Base-by-base conservation (phyloP, 2,888 invertebrate genomes). In the Tethea ocularis region DNA sequence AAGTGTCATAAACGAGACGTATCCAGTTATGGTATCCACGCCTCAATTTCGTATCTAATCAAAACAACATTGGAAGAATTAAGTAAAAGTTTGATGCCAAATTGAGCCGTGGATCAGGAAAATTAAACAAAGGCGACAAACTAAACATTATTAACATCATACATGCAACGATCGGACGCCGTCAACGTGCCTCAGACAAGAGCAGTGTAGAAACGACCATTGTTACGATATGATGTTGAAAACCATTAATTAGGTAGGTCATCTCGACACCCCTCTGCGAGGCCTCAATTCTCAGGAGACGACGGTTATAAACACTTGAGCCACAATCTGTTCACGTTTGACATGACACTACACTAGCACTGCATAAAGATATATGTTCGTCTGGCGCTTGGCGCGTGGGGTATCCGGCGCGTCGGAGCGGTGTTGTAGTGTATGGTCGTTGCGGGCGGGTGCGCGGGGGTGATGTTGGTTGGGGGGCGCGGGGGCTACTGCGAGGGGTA, bases 401-500 rank as follows among this genome's bases (percentile, higher is more conserved):
- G 41, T 56, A 38, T 38, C 46, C 53, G 53, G 57, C n/a, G n/a
- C n/a, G n/a, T n/a, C n/a, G n/a, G n/a, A n/a, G n/a, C n/a, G n/a
- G n/a, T n/a, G n/a, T n/a, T n/a, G n/a, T n/a, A n/a, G n/a, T n/a
- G n/a, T n/a, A n/a, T n/a, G n/a, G n/a, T n/a, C n/a, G n/a, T n/a
- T 52, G 54, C 64, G 58, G 60, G 60, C 6, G 60, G 56, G 4
- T 61, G 62, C n/a, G 51, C 59, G 65, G 66, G 56, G 61, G 58
- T 62, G 11, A 1, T 63, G 60, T 60, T 56, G 68, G 57, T 65
- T 55, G 61, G 56, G 61, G 56, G 61, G 54, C n/a, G n/a, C 33
- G 56, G 54, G 63, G 63, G 80, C 95, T 97, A 97, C 96, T 97
- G 97, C 89, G 97, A 95, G 83, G 96, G 97, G 93, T 97, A 97